A percentile compares a stretch with the other conserved stretches of the same genome.
phyloP scores from a whole-genome alignment of 2,113 vertebrate genomes.

The Rhinopomastus cyanomelas region DNA sequence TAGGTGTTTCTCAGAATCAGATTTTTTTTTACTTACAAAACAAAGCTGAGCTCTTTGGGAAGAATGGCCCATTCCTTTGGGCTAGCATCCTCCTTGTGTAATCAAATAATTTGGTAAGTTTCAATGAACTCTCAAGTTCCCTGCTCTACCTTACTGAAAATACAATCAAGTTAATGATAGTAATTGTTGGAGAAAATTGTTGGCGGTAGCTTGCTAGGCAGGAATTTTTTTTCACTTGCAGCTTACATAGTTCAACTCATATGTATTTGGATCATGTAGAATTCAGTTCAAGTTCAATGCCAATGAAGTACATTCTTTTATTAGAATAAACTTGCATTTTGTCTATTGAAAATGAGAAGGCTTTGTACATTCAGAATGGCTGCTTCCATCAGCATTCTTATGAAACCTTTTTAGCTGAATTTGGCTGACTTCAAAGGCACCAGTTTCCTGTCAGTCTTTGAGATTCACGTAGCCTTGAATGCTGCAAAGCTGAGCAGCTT shows the following conservation, averaged over 20 bases:
- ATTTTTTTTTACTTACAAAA: neutral
- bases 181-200: neutral
- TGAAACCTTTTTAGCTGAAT: neutral
- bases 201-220: neutral
- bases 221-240: neutral
- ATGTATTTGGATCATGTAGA: neutral
- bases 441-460: neutral
- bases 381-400: constrained; percentile 7
- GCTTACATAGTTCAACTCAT: neutral
- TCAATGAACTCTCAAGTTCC: neutral
- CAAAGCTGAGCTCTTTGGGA: neutral
- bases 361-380: neutral
- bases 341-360: neutral
- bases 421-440: constrained; percentile 31
- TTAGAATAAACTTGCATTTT: neutral
- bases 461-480: neutral
- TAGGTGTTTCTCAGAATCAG: neutral
- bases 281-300: neutral
- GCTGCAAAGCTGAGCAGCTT: neutral
- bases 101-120: neutral
- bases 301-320: neutral
- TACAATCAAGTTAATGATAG: neutral
- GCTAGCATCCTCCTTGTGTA: neutral
- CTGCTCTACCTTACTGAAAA: neutral
- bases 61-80: neutral